phyloP scores from a whole-genome alignment of 1,140 invertebrate genomes.

The Cheumatopsyche charites region DNA sequence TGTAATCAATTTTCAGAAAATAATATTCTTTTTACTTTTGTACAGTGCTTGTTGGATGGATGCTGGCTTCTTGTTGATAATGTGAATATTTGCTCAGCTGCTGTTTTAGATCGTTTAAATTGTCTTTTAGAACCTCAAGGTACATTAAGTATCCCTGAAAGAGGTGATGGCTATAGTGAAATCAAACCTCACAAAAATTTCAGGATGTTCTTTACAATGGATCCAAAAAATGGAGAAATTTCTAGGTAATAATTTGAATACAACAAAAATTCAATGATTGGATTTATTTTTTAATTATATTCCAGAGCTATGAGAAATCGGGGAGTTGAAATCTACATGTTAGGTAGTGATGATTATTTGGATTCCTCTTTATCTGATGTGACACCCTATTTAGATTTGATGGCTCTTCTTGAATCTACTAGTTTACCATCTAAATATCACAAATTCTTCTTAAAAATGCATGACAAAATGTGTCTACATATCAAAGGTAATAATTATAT shows the following conservation, averaged over 20 bases:
- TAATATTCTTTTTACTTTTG: conserved; percentile 39
- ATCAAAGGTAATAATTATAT: conserved; percentile 53
- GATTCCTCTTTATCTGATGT: conserved; percentile 54
- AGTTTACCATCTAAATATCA: conserved; percentile 54
- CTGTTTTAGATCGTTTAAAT: conserved; percentile 96
- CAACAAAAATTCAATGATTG: too few species aligned
- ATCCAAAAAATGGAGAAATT: conserved; percentile 93
- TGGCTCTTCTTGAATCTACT: conserved; percentile 54
- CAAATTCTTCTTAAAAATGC: conserved; percentile 54
- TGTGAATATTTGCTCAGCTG: conserved; percentile 95
- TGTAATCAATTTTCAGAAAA: not conserved
- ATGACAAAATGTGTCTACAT: conserved; percentile 57
- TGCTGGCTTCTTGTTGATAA: conserved; percentile 95
- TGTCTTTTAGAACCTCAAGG: conserved; percentile 93
- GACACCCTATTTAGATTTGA: conserved; percentile 56
- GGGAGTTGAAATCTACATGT: conserved; percentile 89
- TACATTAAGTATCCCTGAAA: conserved; percentile 87
- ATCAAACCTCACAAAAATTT: conserved; percentile 91
- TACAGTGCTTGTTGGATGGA: conserved; percentile 78
- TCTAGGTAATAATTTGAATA: conserved; percentile 67
- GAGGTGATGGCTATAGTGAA: conserved; percentile 76
- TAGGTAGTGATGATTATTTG: conserved; percentile 52
- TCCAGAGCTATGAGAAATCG: conserved; percentile 95
- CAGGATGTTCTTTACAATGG: conserved; percentile 92
- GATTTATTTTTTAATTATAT: conserved; percentile 42